Base-by-base conservation (phyloP, 2,888 invertebrate genomes). In the Petrolisthes cinctipes region DNA sequence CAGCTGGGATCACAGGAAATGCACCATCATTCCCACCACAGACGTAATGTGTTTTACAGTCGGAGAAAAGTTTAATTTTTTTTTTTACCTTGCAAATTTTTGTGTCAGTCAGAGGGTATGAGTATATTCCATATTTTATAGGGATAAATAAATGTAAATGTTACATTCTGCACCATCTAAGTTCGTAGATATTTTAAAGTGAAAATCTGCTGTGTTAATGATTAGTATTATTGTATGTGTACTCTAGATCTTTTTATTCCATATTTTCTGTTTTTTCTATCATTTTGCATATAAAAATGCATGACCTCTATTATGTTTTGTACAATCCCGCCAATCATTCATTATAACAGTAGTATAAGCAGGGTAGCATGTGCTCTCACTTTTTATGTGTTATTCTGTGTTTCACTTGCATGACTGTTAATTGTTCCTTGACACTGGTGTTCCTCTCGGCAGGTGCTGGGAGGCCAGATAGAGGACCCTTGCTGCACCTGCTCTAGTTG, bases 371-470 rank as follows among this genome's bases (percentile, higher is more conserved):
- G 37, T 37, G 37, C 37, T 37, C 37, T 37, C 37, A 37, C 37
- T 37, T 37, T 37, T 9, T 61, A 2, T 61, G 61, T 61, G 61
- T 17, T 61, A 17, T 17, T 11, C 61, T 9, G 9, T 61, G 61
- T 61, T 17, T 17, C 20, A n/a, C n/a, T 71, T 71, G 17, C 6
- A 6, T 71, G 71, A 6, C 6, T 71, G 71, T 6, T n/a, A 20
- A 5, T 5, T 17, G 71, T 71, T 11, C n/a, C 71, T n/a, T 71
- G 17, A 71, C n/a, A 14, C n/a, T 71, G 71, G 71, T 37, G 37
- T 71, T 71, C 71, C 71, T 71, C 71, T 71, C 71, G 14, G 71
- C 71, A 71, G 71, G 71, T 71, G 71, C n/a, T 6, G 71, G 14
- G 71, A 20, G 20, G 71, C 71, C 71, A 71, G 71, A 20, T 71